Conservation (phyloP, 1,140 invertebrate species). For the Choristoneura fumiferana region DNA sequence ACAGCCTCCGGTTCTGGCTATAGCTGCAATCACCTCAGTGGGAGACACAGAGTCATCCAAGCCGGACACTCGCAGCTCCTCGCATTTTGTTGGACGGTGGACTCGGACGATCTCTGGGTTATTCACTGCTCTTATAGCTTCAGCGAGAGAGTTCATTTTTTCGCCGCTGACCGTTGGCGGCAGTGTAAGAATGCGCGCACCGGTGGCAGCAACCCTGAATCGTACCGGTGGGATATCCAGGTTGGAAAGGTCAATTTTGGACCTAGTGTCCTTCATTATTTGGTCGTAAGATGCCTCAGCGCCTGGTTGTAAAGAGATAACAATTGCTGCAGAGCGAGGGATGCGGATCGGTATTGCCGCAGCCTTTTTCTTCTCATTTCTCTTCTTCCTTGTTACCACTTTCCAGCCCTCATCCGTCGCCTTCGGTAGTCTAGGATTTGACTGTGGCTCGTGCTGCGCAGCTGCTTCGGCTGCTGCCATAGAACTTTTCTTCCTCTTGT, state of each 20-base stretch:
- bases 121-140: background rate
- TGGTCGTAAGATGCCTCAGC: background rate
- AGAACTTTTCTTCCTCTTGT: no score
- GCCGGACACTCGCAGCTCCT: background rate
- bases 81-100: constrained; percentile 1
- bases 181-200: no score
- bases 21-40: background rate
- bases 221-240: background rate
- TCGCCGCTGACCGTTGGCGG: background rate
- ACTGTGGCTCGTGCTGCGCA: no score
- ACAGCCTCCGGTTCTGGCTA: background rate
- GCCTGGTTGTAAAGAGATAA: background rate
- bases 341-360: no score
- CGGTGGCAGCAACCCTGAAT: background rate
- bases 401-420: no score
- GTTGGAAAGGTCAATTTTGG: background rate
- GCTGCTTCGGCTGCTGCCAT: no score
- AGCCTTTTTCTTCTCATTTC: no score
- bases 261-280: background rate
- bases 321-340: background rate
- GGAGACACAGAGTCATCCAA: constrained; percentile 10
- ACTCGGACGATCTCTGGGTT: background rate
- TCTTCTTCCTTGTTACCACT: no score
- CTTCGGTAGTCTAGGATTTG: no score
- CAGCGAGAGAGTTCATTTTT: background rate